Percentiles rank a stretch among this genome's conserved stretches.
Evolutionary conservation across 1,140 invertebrate genomes (phyloP).

Genomic region (Sipha flava): DNA sequence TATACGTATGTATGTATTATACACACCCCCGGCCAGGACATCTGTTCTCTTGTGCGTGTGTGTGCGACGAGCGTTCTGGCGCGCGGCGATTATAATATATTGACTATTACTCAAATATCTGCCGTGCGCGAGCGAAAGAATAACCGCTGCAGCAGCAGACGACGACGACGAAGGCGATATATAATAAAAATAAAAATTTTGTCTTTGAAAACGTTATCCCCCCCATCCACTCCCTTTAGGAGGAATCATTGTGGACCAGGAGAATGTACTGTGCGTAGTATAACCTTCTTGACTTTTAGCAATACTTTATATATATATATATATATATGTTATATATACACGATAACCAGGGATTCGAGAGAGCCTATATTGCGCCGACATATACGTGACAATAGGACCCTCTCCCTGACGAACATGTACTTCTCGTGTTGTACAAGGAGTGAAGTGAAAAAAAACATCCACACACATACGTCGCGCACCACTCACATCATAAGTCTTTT

Average conservation of each 20-base stretch:
- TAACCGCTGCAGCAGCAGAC: not conserved
- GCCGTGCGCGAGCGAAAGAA: not conserved
- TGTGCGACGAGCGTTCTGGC: not conserved
- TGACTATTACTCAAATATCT: constrained; percentile 24
- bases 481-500: not conserved
- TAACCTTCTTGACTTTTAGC: constrained; percentile 24
- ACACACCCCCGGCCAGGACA: not conserved
- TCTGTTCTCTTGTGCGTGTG: constrained; percentile 5
- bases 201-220: constrained; percentile 8
- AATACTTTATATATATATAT: too few species aligned
- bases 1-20: not conserved
- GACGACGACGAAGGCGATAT: not conserved
- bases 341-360: not conserved
- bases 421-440: not conserved
- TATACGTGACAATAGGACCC: not conserved
- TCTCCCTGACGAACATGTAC: not conserved
- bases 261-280: not conserved
- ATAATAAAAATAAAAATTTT: constrained; percentile 12
- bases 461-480: not conserved
- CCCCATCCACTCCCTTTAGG: too few species aligned
- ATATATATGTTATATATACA: too few species aligned
- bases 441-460: constrained; percentile 13
- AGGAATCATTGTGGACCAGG: not conserved
- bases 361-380: not conserved
- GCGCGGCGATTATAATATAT: constrained; percentile 1